Base-by-base conservation (phyloP, 1,140 invertebrate genomes). In the Drosophila novamexicana region DNA sequence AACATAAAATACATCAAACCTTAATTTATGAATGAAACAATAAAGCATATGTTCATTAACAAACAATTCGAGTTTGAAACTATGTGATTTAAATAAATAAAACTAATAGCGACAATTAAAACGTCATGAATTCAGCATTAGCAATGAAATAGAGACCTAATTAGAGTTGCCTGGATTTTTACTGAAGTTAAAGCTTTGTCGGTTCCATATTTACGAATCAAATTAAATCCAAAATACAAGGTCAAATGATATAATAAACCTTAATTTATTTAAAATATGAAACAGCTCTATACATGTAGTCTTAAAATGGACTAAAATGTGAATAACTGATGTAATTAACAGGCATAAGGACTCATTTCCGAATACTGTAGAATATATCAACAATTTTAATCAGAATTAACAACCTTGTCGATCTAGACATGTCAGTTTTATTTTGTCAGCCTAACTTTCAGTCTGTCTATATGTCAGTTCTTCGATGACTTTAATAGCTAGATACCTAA, bases 101-200 rank as follows among this genome's bases (percentile, higher is more conserved):
- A 40, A 37, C 39, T 70, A 64, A 79, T 59, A 65, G 49, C 64
- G 68, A 70, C 78, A 80, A 80, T 80, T 80, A 80, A 76, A 76
- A 45, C 44, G 12, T 71, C 40, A 54, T 16, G 47, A 29, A 47
- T 63, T 49, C 18, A 29, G 6, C 47, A 49, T 49, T 49, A 29
- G 18, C 47, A 49, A 29, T 12, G 9, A 10, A 49, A 49, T 49
- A 29, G 47, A 49, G 47, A 49, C 9, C 47, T 10, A 29, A 9
- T 49, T 49, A 29, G 7, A 29, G 14, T 16, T 45, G 14, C 3
- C 42, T 45, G 2, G 42, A 14, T 16, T 16, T 45, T 49, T 49
- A 49, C 29, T 18, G 18, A 5, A 29, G 47, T 9, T 49, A 4
- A 29, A 9, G 22, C 22, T 9, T 49, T 49, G 18, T 4, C 45